Base-by-base conservation (phyloP, 1,140 invertebrate species). In the Ruditapes philippinarum region DNA sequence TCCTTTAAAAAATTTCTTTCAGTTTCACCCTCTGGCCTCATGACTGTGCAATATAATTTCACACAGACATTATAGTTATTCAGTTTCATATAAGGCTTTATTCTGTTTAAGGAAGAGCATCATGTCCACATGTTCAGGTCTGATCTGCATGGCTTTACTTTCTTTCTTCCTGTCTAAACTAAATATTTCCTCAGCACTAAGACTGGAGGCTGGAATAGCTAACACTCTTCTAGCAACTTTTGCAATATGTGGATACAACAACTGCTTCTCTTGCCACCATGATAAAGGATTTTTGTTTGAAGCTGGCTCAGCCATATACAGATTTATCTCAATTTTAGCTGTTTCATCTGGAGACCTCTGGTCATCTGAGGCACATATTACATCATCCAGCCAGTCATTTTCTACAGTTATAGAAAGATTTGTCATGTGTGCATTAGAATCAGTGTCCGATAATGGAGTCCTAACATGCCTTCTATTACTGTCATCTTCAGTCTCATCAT, bases 351-450 rank as follows among this genome's bases (percentile, higher is more conserved):
- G 85, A 42, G 85, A 49, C 51, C 45, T 88, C 25, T 49, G 74
- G 0, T 88, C 85, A 49, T 88, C 85, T 14, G 74, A 38, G 0
- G 45, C 85, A 79, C 76, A 80, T 12, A 88, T 88, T 1, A 88
- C 85, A 80, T 88, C 85, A 51, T 88, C 85, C 33, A 88, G 57
- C 85, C 85, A 88, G 33, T 88, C 76, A 80, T 88, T 80, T 54
- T 88, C 76, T 28, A 88, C 85, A n/a, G 85, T 88, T 12, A 88
- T 51, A 28, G 76, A 79, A 19, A 88, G 25, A 38, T 60, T 60
- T 68, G 80, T 65, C 11, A 78, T 7, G 4, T 42, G n/a, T 60
- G 22, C 3, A 38, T 14, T 28, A 4, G 82, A 70, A 33, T 22
- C 42, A 57, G 12, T 19, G 2, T 36, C 33, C 22, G 36, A 28